phyloP scores from a whole-genome alignment of 2,797 vertebrate species.

The Sciurus vulgaris region DNA sequence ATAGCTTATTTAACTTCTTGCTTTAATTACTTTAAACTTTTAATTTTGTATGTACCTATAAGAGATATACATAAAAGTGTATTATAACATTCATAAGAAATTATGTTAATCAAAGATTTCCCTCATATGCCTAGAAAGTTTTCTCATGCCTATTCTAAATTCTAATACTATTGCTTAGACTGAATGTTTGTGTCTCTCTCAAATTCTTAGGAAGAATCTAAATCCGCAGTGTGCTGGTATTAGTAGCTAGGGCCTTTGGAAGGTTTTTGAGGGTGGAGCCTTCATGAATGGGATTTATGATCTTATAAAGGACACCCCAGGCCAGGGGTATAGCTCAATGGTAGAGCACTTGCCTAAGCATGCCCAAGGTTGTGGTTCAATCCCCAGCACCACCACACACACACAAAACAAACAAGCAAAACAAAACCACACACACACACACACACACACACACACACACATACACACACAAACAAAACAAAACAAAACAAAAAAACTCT shows the following conservation, averaged over 20 bases:
- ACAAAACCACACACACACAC: no score
- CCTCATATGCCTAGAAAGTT: background rate
- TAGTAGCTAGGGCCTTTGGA: background rate
- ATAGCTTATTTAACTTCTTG: background rate
- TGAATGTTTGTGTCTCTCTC: background rate
- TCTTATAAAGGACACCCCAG: background rate
- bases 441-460: no score
- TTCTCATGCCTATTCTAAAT: background rate
- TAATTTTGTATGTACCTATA: background rate
- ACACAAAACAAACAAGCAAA: no score
- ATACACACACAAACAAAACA: no score
- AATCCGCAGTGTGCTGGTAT: background rate
- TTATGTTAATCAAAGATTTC: background rate
- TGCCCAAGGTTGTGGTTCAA: no score
- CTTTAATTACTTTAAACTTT: background rate
- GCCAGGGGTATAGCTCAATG: no score
- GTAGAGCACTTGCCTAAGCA: no score
- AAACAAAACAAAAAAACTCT: no score
- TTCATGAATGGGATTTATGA: background rate
- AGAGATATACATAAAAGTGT: background rate
- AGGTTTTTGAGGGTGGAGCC: background rate
- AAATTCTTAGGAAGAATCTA: background rate
- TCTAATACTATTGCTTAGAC: background rate
- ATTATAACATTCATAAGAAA: background rate
- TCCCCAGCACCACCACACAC: no score